Evolutionary conservation across 30 jellyfish, hydroid and myxozoan genomes (phyloP).

Genomic region (Turritopsis dohrnii): DNA sequence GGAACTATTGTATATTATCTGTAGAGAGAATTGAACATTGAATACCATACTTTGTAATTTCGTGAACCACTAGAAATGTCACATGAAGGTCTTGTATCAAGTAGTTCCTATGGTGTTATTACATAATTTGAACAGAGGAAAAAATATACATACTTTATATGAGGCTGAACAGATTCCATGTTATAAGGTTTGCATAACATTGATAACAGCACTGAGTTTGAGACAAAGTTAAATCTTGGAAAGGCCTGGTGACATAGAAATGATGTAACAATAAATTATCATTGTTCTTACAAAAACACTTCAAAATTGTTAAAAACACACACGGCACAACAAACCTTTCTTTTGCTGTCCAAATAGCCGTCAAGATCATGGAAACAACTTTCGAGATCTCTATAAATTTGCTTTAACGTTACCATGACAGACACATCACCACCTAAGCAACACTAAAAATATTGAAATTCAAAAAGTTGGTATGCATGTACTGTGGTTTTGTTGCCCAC

Average conservation of each 20-base stretch:
- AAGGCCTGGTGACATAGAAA: too few species aligned
- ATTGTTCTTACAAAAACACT: neutral
- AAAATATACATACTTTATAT: slow-evolving; percentile 46
- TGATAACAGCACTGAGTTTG: slow-evolving; percentile 45
- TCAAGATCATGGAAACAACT: slow-evolving; percentile 63
- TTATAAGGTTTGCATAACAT: slow-evolving; percentile 64
- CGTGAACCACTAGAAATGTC: too few species aligned
- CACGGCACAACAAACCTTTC: slow-evolving; percentile 38
- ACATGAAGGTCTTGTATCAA: neutral
- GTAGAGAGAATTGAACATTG: too few species aligned
- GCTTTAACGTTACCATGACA: slow-evolving; percentile 55
- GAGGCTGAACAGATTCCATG: slow-evolving; percentile 59
- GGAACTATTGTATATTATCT: too few species aligned
- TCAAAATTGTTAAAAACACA: neutral
- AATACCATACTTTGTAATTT: too few species aligned
- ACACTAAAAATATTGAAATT: slow-evolving; percentile 28
- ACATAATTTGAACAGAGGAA: neutral
- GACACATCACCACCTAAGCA: slow-evolving; percentile 86
- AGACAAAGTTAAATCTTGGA: slow-evolving; percentile 70
- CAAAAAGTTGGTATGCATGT: too few species aligned
- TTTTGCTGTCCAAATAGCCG: slow-evolving; percentile 59
- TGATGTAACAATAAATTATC: neutral
- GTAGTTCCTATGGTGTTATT: neutral
- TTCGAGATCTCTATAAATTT: slow-evolving; percentile 61
- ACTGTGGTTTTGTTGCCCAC: too few species aligned